These are phyloP conservation scores for Strigamia crassipes DNA, from an alignment of 2,888 invertebrate species.

Conservation along the genomic window DNA sequence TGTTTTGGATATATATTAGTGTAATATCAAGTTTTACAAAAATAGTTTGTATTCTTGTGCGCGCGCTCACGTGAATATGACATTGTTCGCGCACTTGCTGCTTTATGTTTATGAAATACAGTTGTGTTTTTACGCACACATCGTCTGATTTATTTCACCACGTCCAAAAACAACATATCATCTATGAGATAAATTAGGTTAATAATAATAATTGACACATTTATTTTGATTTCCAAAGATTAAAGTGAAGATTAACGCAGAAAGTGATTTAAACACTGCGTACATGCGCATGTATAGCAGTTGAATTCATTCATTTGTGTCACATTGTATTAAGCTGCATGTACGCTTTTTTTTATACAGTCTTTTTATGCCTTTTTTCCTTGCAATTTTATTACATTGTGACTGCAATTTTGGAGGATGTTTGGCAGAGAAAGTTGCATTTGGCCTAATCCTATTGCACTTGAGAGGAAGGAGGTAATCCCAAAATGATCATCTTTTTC, in stretches of 20 bases:
- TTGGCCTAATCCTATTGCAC: constrained; percentile 4
- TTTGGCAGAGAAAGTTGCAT: background rate
- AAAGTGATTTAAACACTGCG: background rate
- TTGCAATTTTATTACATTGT: background rate
- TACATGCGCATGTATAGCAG: background rate
- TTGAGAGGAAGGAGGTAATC: background rate
- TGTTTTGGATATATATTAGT: no score
- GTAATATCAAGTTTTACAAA: no score
- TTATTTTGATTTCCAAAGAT: background rate
- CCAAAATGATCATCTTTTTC: constrained; percentile 3
- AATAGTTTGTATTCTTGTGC: no score
- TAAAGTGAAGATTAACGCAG: background rate
- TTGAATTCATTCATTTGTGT: background rate
- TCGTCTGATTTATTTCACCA: no score
- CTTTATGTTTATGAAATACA: no score
- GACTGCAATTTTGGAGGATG: background rate
- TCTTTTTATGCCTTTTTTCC: background rate
- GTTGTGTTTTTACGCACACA: no score
- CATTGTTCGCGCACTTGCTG: no score
- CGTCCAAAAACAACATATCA: no score
- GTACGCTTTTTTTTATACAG: background rate
- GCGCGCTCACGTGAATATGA: no score
- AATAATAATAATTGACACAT: background rate
- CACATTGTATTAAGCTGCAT: background rate
- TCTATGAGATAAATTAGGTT: no score